Conservation (phyloP, 2,113 vertebrate species). For the Gallinago media region DNA sequence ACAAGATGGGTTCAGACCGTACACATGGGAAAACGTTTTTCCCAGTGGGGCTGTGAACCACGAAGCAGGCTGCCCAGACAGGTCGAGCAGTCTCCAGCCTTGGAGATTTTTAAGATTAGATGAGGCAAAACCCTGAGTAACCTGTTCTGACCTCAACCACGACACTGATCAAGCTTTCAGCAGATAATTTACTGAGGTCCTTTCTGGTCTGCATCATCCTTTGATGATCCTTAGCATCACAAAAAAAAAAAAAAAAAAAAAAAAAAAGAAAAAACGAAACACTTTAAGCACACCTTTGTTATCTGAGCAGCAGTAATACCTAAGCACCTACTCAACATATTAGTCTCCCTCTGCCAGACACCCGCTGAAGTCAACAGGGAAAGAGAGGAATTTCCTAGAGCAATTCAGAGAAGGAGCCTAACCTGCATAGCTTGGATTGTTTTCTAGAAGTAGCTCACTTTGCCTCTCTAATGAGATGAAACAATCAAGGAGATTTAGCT, state of each 20-base stretch:
- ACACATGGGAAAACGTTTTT: not conserved
- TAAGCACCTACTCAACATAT: not conserved
- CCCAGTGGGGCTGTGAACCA: not conserved
- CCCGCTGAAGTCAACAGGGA: not conserved
- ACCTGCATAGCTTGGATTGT: not conserved
- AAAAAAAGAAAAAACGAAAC: too few relatives aligned
- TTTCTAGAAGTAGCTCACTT: not conserved
- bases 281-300: not conserved
- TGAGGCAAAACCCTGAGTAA: not conserved
- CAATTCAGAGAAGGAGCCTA: not conserved
- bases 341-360: not conserved
- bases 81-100: not conserved
- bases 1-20: not conserved
- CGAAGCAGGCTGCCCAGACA: not conserved
- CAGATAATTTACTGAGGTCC: not conserved
- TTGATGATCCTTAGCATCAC: not conserved
- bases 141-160: not conserved
- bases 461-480: not conserved
- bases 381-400: constrained; percentile 2
- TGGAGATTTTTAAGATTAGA: not conserved
- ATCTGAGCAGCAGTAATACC: not conserved
- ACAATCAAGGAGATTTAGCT: not conserved
- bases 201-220: not conserved
- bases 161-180: not conserved
- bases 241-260: not conserved